Evolutionary conservation across 1,140 invertebrate genomes (phyloP).

Genomic region (Drosophila littoralis): DNA sequence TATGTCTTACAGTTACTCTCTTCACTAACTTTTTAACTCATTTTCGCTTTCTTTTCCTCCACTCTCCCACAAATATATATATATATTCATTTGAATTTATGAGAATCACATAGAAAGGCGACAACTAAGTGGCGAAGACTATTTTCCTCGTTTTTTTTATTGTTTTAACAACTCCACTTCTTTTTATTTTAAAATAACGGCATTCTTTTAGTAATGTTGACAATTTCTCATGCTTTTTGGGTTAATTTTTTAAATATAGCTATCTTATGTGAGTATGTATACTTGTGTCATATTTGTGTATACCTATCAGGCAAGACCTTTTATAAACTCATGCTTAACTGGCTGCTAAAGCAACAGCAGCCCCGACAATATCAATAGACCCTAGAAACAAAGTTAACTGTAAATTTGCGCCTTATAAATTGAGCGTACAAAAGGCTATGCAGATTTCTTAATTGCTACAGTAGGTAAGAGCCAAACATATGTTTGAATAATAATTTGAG

Average conservation of each 20-base stretch:
- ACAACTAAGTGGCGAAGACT: no score
- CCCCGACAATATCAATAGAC: neutral
- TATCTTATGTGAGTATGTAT: no score
- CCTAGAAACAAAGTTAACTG: conserved; percentile 22
- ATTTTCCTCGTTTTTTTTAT: no score
- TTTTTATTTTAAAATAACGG: neutral
- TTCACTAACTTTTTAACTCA: neutral
- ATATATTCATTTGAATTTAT: no score
- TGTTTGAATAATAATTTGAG: conserved; percentile 63
- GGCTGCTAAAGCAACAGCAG: neutral
- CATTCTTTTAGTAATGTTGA: no score
- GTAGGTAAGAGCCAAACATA: conserved; percentile 38
- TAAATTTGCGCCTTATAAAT: conserved; percentile 49
- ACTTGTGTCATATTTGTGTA: neutral
- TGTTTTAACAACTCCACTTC: no score
- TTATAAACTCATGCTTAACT: conserved; percentile 8
- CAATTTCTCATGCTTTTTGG: no score
- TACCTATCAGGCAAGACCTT: neutral
- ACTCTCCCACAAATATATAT: neutral
- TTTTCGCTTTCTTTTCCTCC: neutral
- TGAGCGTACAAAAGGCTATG: conserved; percentile 52
- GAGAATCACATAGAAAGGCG: neutral
- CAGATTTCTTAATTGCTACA: conserved; percentile 66
- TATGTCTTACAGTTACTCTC: no score
- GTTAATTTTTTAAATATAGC: no score